Conservation (phyloP, 2,113 vertebrate species). For the Thymallus thymallus region DNA sequence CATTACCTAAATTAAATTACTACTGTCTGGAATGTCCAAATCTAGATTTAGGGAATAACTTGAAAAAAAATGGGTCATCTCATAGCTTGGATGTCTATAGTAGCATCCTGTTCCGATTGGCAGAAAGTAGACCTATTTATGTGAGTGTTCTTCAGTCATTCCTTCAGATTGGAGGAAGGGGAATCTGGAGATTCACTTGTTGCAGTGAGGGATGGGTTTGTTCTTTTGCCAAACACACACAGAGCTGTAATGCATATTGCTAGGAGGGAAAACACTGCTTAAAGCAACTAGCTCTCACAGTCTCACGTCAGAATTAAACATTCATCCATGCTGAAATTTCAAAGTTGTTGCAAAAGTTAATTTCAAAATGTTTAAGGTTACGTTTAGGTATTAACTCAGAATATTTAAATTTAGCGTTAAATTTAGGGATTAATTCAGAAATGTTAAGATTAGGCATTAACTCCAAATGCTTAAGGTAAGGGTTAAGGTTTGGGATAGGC, state of each 20-base stretch:
- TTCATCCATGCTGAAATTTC: too few species aligned
- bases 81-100: background rate
- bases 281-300: too few species aligned
- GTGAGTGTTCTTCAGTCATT: background rate
- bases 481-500: too few species aligned
- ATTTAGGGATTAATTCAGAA: too few species aligned
- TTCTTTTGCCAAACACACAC: background rate
- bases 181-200: background rate
- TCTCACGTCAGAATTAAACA: too few species aligned
- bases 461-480: too few species aligned
- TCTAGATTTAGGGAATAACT: background rate
- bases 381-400: too few species aligned
- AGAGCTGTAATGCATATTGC: background rate
- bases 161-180: background rate
- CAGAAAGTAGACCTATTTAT: background rate
- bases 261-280: too few species aligned
- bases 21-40: background rate
- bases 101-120: background rate
- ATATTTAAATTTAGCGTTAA: too few species aligned
- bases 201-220: background rate
- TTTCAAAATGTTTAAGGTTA: too few species aligned
- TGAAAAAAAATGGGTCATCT: background rate
- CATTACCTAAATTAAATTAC: background rate
- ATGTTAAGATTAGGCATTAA: too few species aligned
- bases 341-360: too few species aligned